Evolutionary conservation across 2,888 invertebrate genomes (phyloP), one percentile per base, ranked within the genome.

Genomic region (Aphodius sticticus): DNA sequence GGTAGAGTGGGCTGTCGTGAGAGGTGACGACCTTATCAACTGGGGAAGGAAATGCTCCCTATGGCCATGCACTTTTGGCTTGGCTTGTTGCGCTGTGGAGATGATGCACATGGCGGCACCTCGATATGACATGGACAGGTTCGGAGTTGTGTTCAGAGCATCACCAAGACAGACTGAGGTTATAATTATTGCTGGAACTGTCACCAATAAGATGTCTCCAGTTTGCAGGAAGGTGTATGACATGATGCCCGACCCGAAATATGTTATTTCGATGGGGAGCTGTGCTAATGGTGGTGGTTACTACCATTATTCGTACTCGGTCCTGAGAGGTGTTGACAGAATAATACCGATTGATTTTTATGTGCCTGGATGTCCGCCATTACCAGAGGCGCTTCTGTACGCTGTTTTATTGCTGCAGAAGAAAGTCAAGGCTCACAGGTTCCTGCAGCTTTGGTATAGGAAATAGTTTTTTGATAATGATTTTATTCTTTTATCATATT

Each of bases 311-410:
- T 94, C 95, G 0, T 95, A 95, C 86, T 91, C 94, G 14, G 95
- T 95, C 6, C 93, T 95, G 0, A 84, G 96, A 83, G 96, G 96
- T 14, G 95, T 95, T 87, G 95, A 96, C 87, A 90, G 95, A 81
- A 92, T 96, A 82, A 92, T 96, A 83, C 96, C 96, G 69, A 95
- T 96, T 79, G 97, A 97, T 88, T 95, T 97, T 84, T 97, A 97
- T 88, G 96, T 97, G 70, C 97, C 97, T 82, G 96, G 97, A 14
- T 98, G 97, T 90, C 97, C 97, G 36, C 97, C 97, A n/a, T 96
- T 97, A 0, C 97, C 97, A 0, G 97, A 98, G 90, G 97, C 97
- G 1, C 90, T 97, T 15, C 89, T 97, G 78, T 98, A 97, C 86
- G 96, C 94, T 35, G 91, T 97, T 86, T 90, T 97, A 78, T 95